Evolutionary conservation across 2,113 vertebrate genomes (phyloP), one percentile per base, ranked within the genome.

Genomic region (Marcusenius ussheri): DNA sequence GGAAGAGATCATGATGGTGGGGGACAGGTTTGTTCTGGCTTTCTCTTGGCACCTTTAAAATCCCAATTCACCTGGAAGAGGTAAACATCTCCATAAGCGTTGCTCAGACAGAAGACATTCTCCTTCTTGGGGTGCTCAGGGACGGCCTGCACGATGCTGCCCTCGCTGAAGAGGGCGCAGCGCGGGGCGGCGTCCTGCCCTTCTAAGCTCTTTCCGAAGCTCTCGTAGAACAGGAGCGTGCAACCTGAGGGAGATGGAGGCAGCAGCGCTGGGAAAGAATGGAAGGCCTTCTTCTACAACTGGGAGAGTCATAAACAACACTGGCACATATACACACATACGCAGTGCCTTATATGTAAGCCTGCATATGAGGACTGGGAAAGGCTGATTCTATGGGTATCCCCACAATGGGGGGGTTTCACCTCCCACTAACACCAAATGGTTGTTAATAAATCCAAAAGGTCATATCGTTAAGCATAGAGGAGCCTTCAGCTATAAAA

Each of bases 91-190:
- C 97, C 98, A 6, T 96, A 96, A 58, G 97, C 94, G 93, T 98
- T 99, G 95, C 98, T 99, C 88, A 99, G 97, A 89, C 98, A 99
- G 95, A 99, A 98, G 35, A 99, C 97, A 0, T 98, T 95, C 58
- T 99, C 98, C 91, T 96, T 99, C 93, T 96, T 97, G 58, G 97
- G 98, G 70, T 99, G 97, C 87, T 99, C 98, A 0, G 98, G 98
- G 87, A 97, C 95, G 7, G 98, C 95, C 93, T 99, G 98, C 19
- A 98, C 97, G 9, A 99, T 94, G 93, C 97, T 96, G 94, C 98
- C 97, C 88, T 98, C 96, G 0, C 95, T 97, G 89, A 97, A 96
- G 88, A 99, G 95, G 17, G 97, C 96, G 0, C 96, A 97, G 50
- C 95, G 94, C 3, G 97, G 97, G 39, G 95, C 93, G 0, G 93